Base-by-base conservation (phyloP, 2,797 vertebrate genomes). In the Perodicticus potto region DNA sequence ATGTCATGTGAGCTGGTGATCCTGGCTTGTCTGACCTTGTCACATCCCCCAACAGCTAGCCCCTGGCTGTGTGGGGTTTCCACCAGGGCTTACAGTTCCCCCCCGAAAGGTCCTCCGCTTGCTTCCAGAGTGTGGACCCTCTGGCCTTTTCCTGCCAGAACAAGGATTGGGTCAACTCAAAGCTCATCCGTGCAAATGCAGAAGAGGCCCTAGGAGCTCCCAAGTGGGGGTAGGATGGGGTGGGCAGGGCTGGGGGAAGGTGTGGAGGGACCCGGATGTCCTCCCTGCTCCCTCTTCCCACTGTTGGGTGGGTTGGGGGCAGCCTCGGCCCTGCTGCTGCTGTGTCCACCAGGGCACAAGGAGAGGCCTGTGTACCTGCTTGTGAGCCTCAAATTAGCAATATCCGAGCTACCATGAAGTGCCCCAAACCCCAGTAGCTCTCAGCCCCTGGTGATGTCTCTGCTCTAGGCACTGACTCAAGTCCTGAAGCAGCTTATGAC, bases 261-360 rank as follows among this genome's bases (percentile, higher is more conserved):
- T 8, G 45, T 43, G 25, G n/a, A 70, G 53, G 16, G 20, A 34
- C n/a, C 55, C 25, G 43, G 29, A 16, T 9, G 29, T 49, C 19
- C 73, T 25, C 0, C 32, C 10, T 23, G 49, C 2, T 2, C 20
- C 61, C 61, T 13, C 5, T 2, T 2, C 13, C 23, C 6, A 5
- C 1, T 1, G 4, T 3, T 27, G 49, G 49, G n/a, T 11, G 40
- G 65, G n/a, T 14, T 0, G 0, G 40, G 77, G 23, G 22, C 13
- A 73, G 67, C 17, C 34, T 29, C 5, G 83, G 34, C 22, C 27
- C 82, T 27, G n/a, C 57, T 65, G 69, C 40, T 27, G 25, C 27
- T 34, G 0, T 7, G 67, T 43, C 34, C 12, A 17, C 34, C 6
- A 3, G 12, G 25, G 40, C 6, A n/a, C 32, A 3, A 1, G 6